Percentiles rank a stretch among this genome's conserved stretches.
These are phyloP conservation scores for Pangasius djambal DNA, from an alignment of 2,797 vertebrate genomes.

Conservation along the genomic window DNA sequence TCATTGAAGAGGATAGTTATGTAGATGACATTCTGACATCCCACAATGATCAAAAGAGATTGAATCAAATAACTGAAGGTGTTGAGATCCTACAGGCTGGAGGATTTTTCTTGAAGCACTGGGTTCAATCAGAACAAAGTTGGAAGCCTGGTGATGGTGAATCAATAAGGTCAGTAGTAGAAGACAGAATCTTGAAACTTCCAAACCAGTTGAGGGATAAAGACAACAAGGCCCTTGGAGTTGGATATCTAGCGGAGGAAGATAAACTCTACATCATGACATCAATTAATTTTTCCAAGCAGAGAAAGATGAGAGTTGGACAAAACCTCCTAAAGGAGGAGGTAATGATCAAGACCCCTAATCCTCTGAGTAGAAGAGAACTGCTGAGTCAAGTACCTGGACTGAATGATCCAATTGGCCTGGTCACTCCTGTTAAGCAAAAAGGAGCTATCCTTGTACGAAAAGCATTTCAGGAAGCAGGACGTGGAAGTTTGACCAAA, in stretches of 20 bases:
- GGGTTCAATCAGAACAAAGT: slow-evolving; percentile 15
- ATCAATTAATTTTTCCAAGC: slow-evolving; percentile 29
- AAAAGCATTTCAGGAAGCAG: slow-evolving; percentile 19
- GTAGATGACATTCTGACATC: background rate
- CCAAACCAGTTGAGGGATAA: background rate
- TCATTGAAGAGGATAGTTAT: background rate
- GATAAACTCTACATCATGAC: slow-evolving; percentile 35
- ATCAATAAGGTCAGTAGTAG: too few relatives aligned
- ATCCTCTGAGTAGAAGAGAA: background rate
- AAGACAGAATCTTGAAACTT: too few relatives aligned
- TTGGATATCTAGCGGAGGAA: slow-evolving; percentile 18
- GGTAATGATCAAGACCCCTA: background rate
- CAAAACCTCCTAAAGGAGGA: slow-evolving; percentile 1
- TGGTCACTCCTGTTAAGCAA: slow-evolving; percentile 23
- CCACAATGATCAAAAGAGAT: background rate
- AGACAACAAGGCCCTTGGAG: background rate
- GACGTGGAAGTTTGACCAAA: background rate
- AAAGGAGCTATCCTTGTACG: slow-evolving; percentile 43
- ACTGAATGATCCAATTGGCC: background rate
- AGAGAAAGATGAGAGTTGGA: slow-evolving; percentile 25
- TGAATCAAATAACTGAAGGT: too few relatives aligned
- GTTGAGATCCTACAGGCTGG: slow-evolving; percentile 22
- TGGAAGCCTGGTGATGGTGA: background rate
- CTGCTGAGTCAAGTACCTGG: background rate
- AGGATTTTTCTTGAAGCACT: slow-evolving; percentile 4